Evolutionary conservation across 2,888 invertebrate species (phyloP), one percentile per base, ranked within the genome.

Genomic region (Troides oblongomaculatus): DNA sequence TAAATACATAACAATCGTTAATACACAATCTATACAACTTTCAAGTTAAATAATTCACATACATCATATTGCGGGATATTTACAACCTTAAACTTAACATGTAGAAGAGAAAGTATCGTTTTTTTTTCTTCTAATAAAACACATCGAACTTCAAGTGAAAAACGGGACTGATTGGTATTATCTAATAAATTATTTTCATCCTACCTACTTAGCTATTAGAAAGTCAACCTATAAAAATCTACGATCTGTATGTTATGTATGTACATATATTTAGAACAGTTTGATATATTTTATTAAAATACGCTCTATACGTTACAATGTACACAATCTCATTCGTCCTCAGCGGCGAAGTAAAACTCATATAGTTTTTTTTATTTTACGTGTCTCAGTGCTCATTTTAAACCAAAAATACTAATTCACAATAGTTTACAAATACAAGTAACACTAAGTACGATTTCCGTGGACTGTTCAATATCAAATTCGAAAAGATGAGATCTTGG

Each of bases 21-120:
- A 80, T 82, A 81, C 80, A 82, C 76, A 81, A 83, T 84, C 84
- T 88, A 83, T 88, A 89, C 85, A 88, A 87, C 87, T 85, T 62
- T 85, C 82, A 84, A 82, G 86, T 87, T 86, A 88, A 75, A 78
- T 84, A 82, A 75, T 80, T 75, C 78, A 78, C 77, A 75, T 73
- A 78, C 77, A 75, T 73, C 72, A 75, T 79, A 76, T 77, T 81
- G 78, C 79, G 78, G 79, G 77, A 81, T 90, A 90, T 90, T 87
- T 89, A 90, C 90, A 90, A 79, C 78, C 81, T 85, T 87, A 83
- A 82, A 76, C 79, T 73, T 76, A 73, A 58, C 65, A 60, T 65
- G 56, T 64, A 68, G 53, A 66, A 66, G 62, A 65, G 60, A 71
- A 69, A 60, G 21, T 57, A 5, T 71, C 53, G 43, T 50, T 46